A percentile compares a stretch with the other conserved stretches of the same genome.
Evolutionary conservation across 2,797 vertebrate species (phyloP).

Genomic region (Podarcis siculus): DNA sequence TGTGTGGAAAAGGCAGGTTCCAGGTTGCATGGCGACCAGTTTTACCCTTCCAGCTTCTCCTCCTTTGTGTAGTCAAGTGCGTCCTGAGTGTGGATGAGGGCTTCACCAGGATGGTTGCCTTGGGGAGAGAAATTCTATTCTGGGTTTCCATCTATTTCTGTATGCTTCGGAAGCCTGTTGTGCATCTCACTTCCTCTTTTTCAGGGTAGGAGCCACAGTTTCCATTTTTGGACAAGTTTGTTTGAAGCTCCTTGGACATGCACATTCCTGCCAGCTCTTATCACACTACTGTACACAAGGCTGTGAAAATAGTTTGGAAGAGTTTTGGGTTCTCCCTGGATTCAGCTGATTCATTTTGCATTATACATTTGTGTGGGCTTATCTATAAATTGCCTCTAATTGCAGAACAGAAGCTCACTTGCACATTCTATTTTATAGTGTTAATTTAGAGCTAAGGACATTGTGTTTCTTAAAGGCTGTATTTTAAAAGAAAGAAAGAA

Average conservation of each 20-base stretch:
- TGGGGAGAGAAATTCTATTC: background rate
- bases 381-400: background rate
- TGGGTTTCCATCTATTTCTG: background rate
- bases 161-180: background rate
- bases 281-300: background rate
- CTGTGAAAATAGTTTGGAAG: background rate
- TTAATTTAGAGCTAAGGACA: background rate
- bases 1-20: background rate
- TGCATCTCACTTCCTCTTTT: conserved; percentile 6
- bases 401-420: background rate
- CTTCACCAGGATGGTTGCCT: background rate
- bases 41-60: background rate
- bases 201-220: background rate
- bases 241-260: background rate
- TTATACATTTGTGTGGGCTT: background rate
- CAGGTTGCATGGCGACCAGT: background rate
- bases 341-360: conserved; percentile 1
- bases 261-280: background rate
- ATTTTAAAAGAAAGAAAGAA: background rate
- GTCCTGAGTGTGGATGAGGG: background rate
- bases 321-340: background rate
- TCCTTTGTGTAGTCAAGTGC: too few relatives aligned
- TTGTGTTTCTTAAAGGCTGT: background rate
- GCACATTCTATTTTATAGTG: background rate
- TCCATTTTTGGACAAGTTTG: background rate